Evolutionary conservation across 2,888 invertebrate species (phyloP).

Genomic region (Torymus aiolomorphi): DNA sequence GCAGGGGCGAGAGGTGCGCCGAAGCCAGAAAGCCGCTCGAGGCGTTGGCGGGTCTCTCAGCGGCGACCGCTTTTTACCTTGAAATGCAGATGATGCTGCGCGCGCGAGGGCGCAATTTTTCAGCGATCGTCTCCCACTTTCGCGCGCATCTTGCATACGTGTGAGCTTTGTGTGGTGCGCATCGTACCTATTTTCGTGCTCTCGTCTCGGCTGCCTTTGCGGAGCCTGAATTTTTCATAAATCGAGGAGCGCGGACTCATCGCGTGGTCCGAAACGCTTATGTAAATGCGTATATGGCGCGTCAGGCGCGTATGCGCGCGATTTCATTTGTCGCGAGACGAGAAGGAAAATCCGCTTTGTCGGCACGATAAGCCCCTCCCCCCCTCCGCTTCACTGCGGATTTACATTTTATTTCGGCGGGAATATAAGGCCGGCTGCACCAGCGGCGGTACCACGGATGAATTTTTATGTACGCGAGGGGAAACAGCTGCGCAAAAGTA

Average conservation of each 20-base stretch:
- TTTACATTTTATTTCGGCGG: slow-evolving; percentile 22
- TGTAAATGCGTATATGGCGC: background rate
- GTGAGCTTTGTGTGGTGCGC: background rate
- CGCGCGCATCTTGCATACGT: background rate
- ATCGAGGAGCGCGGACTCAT: slow-evolving; percentile 14
- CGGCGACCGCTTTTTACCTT: slow-evolving; percentile 30
- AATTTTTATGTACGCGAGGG: background rate
- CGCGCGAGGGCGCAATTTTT: slow-evolving; percentile 38
- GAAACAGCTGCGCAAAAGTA: too few relatives aligned
- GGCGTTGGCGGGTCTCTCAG: background rate
- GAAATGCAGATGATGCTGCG: slow-evolving; percentile 39
- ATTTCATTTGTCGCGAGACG: slow-evolving; percentile 9
- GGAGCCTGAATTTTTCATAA: slow-evolving; percentile 27
- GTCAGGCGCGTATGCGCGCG: background rate
- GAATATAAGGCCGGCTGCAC: background rate
- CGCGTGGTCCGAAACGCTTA: too few relatives aligned
- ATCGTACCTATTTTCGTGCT: slow-evolving; percentile 28
- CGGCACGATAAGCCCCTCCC: background rate
- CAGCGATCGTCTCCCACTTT: slow-evolving; percentile 9
- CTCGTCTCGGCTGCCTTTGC: slow-evolving; percentile 2
- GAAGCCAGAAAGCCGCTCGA: slow-evolving; percentile 9
- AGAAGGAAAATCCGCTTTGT: background rate
- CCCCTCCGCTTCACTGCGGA: background rate
- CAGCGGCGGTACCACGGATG: background rate
- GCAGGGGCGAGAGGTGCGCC: background rate